Percentiles rank a stretch among this genome's conserved stretches.
These are phyloP conservation scores for Siphamia tubifer DNA, from an alignment of 2,113 vertebrate species.

Conservation along the genomic window DNA sequence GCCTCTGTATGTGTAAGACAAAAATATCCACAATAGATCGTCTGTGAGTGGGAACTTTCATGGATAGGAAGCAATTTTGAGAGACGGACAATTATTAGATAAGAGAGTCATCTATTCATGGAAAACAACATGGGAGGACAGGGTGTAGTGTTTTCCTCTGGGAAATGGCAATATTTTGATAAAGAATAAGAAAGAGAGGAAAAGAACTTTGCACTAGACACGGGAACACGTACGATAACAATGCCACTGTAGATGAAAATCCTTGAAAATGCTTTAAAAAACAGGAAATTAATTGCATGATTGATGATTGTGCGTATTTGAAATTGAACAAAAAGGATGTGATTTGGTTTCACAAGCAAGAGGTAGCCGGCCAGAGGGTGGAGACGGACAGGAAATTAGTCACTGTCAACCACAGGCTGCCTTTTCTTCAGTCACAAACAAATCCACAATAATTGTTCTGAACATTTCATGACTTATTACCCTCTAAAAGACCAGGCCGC, in stretches of 20 bases:
- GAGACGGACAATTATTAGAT: conserved; percentile 58
- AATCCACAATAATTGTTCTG: conserved; percentile 3
- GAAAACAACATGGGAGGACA: conserved; percentile 55
- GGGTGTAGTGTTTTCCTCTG: conserved; percentile 31
- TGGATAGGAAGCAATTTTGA: conserved; percentile 54
- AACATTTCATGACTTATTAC: background rate
- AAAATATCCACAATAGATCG: background rate
- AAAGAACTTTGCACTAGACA: conserved; percentile 22
- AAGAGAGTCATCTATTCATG: conserved; percentile 57
- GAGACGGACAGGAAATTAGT: conserved; percentile 24
- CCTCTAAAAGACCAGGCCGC: too few species aligned
- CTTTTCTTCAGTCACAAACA: background rate
- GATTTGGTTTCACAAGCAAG: background rate
- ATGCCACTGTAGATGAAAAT: conserved; percentile 15
- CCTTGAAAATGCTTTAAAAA: conserved; percentile 10
- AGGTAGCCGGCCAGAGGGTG: background rate
- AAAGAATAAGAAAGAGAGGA: conserved; percentile 32
- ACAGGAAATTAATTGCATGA: conserved; percentile 31
- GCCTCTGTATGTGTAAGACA: background rate
- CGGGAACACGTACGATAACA: conserved; percentile 40
- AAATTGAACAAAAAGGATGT: conserved; percentile 1
- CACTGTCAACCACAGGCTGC: background rate
- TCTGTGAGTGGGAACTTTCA: conserved; percentile 43
- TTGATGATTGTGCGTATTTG: conserved; percentile 25
- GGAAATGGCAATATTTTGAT: conserved; percentile 56